These are phyloP conservation scores for Chrysolina oricalcia DNA, from an alignment of 2,888 invertebrate genomes.

Conservation along the genomic window DNA sequence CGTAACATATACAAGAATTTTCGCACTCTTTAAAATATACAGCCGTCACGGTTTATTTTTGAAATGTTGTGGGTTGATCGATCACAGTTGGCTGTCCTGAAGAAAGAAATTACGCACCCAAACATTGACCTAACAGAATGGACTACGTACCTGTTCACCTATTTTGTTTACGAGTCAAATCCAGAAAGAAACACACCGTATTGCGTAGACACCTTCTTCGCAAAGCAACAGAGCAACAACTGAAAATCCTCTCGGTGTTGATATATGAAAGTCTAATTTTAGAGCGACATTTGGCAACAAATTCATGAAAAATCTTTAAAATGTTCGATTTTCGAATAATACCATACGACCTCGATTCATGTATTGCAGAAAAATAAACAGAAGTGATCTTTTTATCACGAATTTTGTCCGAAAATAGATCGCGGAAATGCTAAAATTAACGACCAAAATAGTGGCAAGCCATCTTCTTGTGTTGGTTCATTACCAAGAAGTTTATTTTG, in stretches of 20 bases:
- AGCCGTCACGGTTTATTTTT: slow-evolving; percentile 22
- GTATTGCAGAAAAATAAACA: slow-evolving; percentile 18
- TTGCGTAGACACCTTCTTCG: slow-evolving; percentile 43
- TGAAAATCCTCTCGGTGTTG: slow-evolving; percentile 46
- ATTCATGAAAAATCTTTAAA: slow-evolving; percentile 54
- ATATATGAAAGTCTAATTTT: slow-evolving; percentile 57
- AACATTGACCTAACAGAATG: not conserved
- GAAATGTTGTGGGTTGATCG: slow-evolving; percentile 13
- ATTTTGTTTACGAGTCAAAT: slow-evolving; percentile 24
- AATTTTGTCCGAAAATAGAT: slow-evolving; percentile 23
- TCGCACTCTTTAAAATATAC: slow-evolving; percentile 17
- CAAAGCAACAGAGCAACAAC: slow-evolving; percentile 44
- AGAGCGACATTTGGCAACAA: slow-evolving; percentile 58
- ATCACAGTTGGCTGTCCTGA: not conserved
- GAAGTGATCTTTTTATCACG: not conserved
- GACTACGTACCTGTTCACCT: slow-evolving; percentile 36
- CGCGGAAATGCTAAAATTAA: slow-evolving; percentile 33
- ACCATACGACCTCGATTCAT: slow-evolving; percentile 15
- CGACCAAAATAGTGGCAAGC: slow-evolving; percentile 12
- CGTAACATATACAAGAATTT: slow-evolving; percentile 6
- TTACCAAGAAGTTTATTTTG: slow-evolving; percentile 32
- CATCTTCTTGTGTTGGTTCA: slow-evolving; percentile 17
- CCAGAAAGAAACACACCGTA: slow-evolving; percentile 36
- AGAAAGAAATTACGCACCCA: slow-evolving; percentile 6
- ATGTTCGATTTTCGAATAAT: slow-evolving; percentile 41